phyloP scores from a whole-genome alignment of 2,113 vertebrate genomes.

The Pterocles gutturalis region DNA sequence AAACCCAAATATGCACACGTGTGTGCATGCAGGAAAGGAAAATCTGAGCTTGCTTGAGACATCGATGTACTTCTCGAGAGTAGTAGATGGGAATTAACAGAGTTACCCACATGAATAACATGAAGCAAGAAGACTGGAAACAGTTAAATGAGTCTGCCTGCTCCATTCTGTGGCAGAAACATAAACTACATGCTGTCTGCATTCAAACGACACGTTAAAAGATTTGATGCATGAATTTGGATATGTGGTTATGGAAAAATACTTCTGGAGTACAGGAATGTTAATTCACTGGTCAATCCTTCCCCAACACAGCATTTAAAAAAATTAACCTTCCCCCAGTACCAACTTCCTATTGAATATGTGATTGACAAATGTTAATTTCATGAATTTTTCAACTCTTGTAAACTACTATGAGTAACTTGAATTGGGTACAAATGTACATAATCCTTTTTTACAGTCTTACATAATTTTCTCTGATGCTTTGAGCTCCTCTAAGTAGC shows the following conservation, averaged over 20 bases:
- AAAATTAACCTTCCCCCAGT: neutral
- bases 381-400: neutral
- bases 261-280: neutral
- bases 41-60: neutral
- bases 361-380: neutral
- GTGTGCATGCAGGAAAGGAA: neutral
- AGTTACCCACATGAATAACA: neutral
- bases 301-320: neutral
- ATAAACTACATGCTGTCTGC: neutral
- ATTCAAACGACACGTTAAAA: neutral
- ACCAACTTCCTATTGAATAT: neutral
- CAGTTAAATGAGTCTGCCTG: neutral
- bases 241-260: neutral
- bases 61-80: neutral
- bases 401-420: neutral
- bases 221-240: neutral
- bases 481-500: neutral
- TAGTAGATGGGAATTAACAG: neutral
- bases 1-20: rapidly evolving
- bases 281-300: neutral
- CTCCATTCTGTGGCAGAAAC: neutral
- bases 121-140: neutral
- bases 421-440: neutral
- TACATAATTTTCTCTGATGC: neutral
- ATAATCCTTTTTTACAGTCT: neutral